phyloP scores from a whole-genome alignment of 2,113 vertebrate species.

The Ammodytes dubius region DNA sequence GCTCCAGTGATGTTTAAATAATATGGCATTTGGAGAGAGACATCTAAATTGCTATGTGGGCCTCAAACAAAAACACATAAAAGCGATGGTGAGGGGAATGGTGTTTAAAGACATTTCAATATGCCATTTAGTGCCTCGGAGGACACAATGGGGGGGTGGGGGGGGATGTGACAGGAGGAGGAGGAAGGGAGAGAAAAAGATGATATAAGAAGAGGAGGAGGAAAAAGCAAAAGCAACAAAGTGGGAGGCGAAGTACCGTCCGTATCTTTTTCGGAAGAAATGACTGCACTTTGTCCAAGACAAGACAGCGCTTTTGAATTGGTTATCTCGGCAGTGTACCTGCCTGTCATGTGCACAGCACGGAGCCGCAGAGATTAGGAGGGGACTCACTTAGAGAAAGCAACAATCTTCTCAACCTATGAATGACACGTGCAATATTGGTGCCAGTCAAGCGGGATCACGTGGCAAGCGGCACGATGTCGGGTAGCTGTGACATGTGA shows the following conservation, averaged over 20 bases:
- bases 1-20: constrained; percentile 78
- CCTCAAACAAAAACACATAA: constrained; percentile 72
- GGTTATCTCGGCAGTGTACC: constrained; percentile 45
- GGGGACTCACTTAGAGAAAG: constrained; percentile 21
- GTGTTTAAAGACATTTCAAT: constrained; percentile 74
- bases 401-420: constrained; percentile 18
- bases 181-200: constrained; percentile 20
- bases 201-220: constrained; percentile 33
- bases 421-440: constrained; percentile 45
- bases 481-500: constrained; percentile 22
- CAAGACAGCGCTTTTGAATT: constrained; percentile 39
- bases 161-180: constrained; percentile 19
- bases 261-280: constrained; percentile 47
- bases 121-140: constrained; percentile 47
- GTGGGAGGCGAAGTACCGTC: constrained; percentile 34
- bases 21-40: constrained; percentile 75
- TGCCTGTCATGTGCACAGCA: constrained; percentile 33
- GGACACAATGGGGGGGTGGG: constrained; percentile 44
- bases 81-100: constrained; percentile 48
- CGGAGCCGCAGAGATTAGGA: constrained; percentile 26
- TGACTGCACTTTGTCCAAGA: constrained; percentile 23
- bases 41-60: constrained; percentile 72
- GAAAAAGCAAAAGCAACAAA: constrained; percentile 21
- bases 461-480: neutral
- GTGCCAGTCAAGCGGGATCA: constrained; percentile 28